Evolutionary conservation across 2,113 vertebrate genomes (phyloP), one percentile per base, ranked within the genome.

Genomic region (Glaucidium brasilianum): DNA sequence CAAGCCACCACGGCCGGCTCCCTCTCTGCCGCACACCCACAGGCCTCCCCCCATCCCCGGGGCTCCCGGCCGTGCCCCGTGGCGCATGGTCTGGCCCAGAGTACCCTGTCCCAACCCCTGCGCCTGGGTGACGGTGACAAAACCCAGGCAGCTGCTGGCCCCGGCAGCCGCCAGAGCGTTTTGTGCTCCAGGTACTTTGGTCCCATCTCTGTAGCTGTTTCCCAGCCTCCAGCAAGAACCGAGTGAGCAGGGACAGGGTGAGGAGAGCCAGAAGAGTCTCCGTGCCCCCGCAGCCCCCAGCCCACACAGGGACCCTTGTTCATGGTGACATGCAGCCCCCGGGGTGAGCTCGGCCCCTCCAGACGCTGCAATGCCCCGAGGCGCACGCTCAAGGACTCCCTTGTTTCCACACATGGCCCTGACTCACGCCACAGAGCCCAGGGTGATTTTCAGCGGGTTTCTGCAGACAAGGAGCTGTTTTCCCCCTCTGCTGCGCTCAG

Each of bases 301-400:
- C 81, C 71, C 67, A 96, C 96, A 97, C 92, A 94, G 90, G 81
- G 49, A 1, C 53, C 19, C 1, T 97, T 96, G 96, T 96, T 90
- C 0, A 0, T 5, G 32, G 90, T 62, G 92, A 95, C 91, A 60
- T 7, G 18, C 87, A 60, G 90, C 35, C 91, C 90, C 82, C 84
- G 5, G 96, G 91, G 89, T 4, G 60, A 96, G 84, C 94, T 72
- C 23, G 1, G 53, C 91, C 88, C 60, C 95, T 80, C 53, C 82
- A 19, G 88, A 27, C n/a, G 49, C 79, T 0, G 15, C 82, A 4
- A 45, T 45, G 71, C 81, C 93, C 90, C 12, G 1, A 56, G 87
- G 92, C 92, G 12, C 76, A 23, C 3, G 13, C 35, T 96, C 77
- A 92, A 96, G 94, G 92, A 68, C 74, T 95, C 87, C 74, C 88